Base-by-base conservation (phyloP, 2,888 invertebrate genomes). In the Spodoptera littoralis region DNA sequence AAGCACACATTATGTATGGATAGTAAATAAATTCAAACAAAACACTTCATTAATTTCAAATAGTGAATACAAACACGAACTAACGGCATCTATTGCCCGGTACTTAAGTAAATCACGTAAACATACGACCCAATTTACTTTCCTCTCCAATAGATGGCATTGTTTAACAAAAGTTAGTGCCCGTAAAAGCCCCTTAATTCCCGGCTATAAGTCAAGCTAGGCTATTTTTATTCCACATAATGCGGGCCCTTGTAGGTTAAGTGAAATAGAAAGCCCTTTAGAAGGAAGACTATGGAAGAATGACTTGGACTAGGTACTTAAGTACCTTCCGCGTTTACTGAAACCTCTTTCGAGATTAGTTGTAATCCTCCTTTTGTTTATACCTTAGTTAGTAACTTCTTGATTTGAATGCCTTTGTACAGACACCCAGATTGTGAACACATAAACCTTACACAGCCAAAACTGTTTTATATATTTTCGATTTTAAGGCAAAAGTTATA, bases 171-270 rank as follows among this genome's bases (percentile, higher is more conserved):
- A 58, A 63, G 65, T 75, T 59, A 67, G 57, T 43, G 69, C 43
- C 63, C 48, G 63, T 77, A 67, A 67, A 74, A 62, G 45, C 60
- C 46, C 51, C 55, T 63, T 76, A 76, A 69, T 74, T 65, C 59
- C 41, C 44, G 5, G 27, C 63, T 49, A 69, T 77, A 72, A 72
- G 55, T 77, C 74, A 69, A 58, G 60, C 41, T 57, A 60, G 66
- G 72, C 62, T 63, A 76, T 74, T 74, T 74, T 77, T 77, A 72
- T 72, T 52, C 65, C 72, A 60, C 69, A 63, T 65, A 69, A 64
- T 65, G 48, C 42, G 46, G 57, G 42, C 52, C 59, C 63, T 61
- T 67, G 58, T 51, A 60, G 36, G 43, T 61, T 60, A 74, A 77
- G 52, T 70, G 65, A 77, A 70, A 63, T 75, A 75, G 56, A 24